Conservation (phyloP, 2,113 vertebrate species). For the Syrrhaptes paradoxus region DNA sequence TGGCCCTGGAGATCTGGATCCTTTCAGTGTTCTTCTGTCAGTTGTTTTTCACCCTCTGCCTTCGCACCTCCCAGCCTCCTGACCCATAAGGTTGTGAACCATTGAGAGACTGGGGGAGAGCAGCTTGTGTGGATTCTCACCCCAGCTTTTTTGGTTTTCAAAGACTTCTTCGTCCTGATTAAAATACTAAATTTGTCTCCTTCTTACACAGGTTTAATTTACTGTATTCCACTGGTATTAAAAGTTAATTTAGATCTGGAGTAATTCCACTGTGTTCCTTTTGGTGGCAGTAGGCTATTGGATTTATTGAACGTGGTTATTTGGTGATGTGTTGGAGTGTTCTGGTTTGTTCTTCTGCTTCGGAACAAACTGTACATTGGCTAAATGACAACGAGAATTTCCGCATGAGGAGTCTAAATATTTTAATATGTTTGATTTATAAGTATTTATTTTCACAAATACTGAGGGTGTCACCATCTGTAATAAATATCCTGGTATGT, state of each 20-base stretch:
- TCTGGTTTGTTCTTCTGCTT: neutral
- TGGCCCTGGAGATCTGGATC: neutral
- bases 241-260: neutral
- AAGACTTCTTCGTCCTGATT: neutral
- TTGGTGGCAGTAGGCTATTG: slow-evolving; percentile 64
- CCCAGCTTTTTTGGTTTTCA: neutral
- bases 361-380: neutral
- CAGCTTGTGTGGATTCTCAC: neutral
- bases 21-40: neutral
- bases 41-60: neutral
- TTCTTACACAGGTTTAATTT: neutral
- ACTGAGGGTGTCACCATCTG: neutral
- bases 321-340: neutral
- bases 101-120: neutral
- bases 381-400: neutral
- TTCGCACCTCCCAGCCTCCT: neutral
- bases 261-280: slow-evolving; percentile 34
- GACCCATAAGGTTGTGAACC: neutral
- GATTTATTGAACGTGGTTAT: neutral
- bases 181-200: neutral
- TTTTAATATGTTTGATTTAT: slow-evolving; percentile 10
- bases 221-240: neutral
- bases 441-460: neutral
- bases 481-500: neutral
- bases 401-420: neutral